Base-by-base conservation (phyloP, 2,888 invertebrate species). In the Calephelis perditalis region DNA sequence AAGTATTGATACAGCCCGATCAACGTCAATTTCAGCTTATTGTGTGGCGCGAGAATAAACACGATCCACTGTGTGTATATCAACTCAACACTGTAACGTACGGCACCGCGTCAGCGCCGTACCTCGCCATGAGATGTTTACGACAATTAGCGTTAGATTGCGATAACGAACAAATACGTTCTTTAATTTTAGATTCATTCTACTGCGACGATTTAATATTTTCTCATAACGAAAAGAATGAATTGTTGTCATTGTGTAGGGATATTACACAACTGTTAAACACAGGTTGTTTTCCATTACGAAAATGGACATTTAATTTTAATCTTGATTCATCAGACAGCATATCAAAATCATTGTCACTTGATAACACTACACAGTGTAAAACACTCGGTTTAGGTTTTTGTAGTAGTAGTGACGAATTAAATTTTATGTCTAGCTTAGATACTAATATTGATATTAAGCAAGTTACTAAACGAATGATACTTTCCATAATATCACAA, bases 41-140 rank as follows among this genome's bases (percentile, higher is more conserved):
- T 6, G 56, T 78, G 2, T 81, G 77, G 76, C 61, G 74, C 0
- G 67, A 72, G 2, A 65, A 68, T 52, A 59, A 67, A 0, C 43
- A 60, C 0, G 65, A 72, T 3, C 65, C 70, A 1, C 10, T 74
- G 36, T 35, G 63, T 35, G 61, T 70, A 5, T 75, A 70, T 57
- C 69, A 56, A 15, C 15, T 15, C 15, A 15, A 15, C 15, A 15
- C 15, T 15, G 15, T 15, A 15, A 15, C 15, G 15, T 75, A 73
- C 56, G 64, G 66, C 4, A 71, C 70, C 5, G 66, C 73, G 1
- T 71, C 74, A 1, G 75, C 76, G 46, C 74, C 76, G 0, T 77
- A 65, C 58, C 62, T 75, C 69, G 12, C 62, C 15, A 15, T 15
- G 15, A 15, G 15, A 15, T 15, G 15, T 15, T 15, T 15, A 15